Percentiles rank a stretch among this genome's conserved stretches.
Conservation (phyloP, 2,888 invertebrate species). For the Hartigia nigra region DNA sequence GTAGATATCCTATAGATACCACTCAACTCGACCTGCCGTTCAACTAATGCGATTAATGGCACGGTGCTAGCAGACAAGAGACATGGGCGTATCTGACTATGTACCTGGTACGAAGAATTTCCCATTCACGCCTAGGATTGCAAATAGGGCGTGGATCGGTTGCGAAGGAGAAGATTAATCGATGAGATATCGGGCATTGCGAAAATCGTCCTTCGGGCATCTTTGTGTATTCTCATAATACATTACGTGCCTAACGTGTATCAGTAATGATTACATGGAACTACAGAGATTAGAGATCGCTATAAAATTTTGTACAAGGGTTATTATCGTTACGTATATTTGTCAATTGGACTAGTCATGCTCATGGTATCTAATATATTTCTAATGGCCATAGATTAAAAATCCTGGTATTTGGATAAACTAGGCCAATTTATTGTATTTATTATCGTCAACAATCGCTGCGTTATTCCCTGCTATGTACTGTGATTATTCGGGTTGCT, state of each 20-base stretch:
- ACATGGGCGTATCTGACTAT: constrained; percentile 31
- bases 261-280: neutral
- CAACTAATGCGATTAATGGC: constrained; percentile 58
- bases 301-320: neutral
- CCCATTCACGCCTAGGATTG: constrained; percentile 37
- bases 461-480: constrained; percentile 53
- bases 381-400: neutral
- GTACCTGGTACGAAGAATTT: constrained; percentile 42
- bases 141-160: constrained; percentile 47
- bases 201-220: neutral
- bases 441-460: constrained; percentile 60
- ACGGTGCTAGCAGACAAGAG: constrained; percentile 42
- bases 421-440: constrained; percentile 54
- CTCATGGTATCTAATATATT: neutral
- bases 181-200: neutral
- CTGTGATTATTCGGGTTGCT: constrained; percentile 48
- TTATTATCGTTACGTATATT: neutral
- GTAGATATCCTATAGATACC: constrained; percentile 22
- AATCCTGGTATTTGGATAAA: neutral
- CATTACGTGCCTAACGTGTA: neutral
- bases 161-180: neutral
- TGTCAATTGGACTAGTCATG: too few relatives aligned
- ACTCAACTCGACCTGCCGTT: constrained; percentile 46
- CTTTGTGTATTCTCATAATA: neutral
- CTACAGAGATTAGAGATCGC: neutral